Conservation (phyloP, 2,113 vertebrate genomes). For the Murina feae region DNA sequence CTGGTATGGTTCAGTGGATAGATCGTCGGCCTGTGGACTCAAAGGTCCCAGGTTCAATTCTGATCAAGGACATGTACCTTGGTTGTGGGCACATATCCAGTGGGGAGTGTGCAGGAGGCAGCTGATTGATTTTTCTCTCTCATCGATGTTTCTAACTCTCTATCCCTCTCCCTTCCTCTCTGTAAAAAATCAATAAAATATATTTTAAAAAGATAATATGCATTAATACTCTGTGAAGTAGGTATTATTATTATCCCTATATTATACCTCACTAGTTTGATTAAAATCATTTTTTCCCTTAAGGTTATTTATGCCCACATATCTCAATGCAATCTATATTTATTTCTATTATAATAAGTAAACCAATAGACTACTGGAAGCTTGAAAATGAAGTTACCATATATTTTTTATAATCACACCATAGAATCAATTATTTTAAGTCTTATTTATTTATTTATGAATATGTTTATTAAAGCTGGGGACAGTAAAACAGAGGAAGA, state of each 20-base stretch:
- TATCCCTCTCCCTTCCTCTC: too few relatives aligned
- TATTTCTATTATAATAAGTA: slow-evolving; percentile 22
- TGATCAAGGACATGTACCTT: too few relatives aligned
- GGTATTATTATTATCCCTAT: background rate
- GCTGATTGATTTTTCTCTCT: too few relatives aligned
- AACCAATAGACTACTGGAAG: background rate
- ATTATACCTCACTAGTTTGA: background rate
- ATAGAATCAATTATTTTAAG: background rate
- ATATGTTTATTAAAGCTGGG: background rate
- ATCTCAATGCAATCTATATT: background rate
- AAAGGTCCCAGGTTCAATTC: too few relatives aligned
- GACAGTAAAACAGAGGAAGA: background rate
- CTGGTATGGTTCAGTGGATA: too few relatives aligned
- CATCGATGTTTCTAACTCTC: too few relatives aligned
- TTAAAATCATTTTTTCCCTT: background rate
- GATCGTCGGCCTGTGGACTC: too few relatives aligned
- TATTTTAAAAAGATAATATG: background rate
- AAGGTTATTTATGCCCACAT: background rate
- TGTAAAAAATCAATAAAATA: too few relatives aligned
- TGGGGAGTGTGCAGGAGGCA: too few relatives aligned
- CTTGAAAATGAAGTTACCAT: background rate
- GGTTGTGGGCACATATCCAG: too few relatives aligned
- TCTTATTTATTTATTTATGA: background rate
- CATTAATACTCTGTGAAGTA: background rate
- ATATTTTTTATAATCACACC: background rate